Base-by-base conservation (phyloP, 2,113 vertebrate species). In the Rynchops niger region DNA sequence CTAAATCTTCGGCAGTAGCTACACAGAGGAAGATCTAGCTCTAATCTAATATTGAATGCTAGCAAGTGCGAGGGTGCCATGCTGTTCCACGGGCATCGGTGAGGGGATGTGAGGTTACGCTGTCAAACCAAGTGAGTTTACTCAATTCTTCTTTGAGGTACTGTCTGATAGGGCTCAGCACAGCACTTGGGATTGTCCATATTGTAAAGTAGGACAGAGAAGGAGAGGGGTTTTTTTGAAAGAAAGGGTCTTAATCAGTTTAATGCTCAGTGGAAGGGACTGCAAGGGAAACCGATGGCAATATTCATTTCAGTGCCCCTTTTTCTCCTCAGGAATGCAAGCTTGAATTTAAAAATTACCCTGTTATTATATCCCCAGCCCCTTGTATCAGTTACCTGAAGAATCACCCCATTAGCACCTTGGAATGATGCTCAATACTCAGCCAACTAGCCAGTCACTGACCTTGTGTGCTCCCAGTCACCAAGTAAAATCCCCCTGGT, bases 31-130 rank as follows among this genome's bases (percentile, higher is more conserved):
- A 80, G 36, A 70, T 78, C 65, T 79, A 73, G 30, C 38, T 94
- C 34, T 72, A 67, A 69, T 55, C 34, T 72, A 67, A 69, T 55
- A 74, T 36, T n/a, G 59, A 86, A 43, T 30, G 6, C 10, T 55
- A 34, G 29, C 27, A 83, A 6, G 1, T 9, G 56, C 11, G 2
- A 88, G 63, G n/a, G 53, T 65, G 66, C 18, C 74, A 10, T 0
- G 1, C 25, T 8, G 1, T 49, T 30, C 36, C 0, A 0, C 0
- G 1, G 65, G 30, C 22, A 52, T 26, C 3, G 13, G 61, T 0
- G 0, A 43, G 52, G 30, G 20, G 40, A 76, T 32, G 12, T 55
- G 67, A 93, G 38, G n/a, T 55, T 62, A 40, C 0, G 0, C 18
- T 83, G n/a, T 30, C 50, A 40, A 61, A 81, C 29, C 23, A 58